A percentile compares a stretch with the other conserved stretches of the same genome.
These are phyloP conservation scores for Zelostemma sp. DNA, from an alignment of 1,140 invertebrate species.

Conservation along the genomic window DNA sequence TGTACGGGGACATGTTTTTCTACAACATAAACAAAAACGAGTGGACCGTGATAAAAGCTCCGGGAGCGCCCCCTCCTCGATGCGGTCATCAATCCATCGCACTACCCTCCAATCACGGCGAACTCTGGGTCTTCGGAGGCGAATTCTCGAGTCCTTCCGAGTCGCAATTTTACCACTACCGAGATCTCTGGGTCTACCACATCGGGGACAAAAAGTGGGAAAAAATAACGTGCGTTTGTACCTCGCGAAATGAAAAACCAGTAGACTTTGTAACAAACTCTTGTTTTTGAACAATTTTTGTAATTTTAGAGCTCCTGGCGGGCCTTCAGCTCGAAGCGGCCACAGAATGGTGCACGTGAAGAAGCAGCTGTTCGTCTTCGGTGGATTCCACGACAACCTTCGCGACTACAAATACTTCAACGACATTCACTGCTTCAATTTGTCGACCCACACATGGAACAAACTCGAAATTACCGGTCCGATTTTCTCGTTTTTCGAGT, in stretches of 20 bases:
- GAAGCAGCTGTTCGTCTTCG: conserved; percentile 88
- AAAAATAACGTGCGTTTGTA: conserved; percentile 79
- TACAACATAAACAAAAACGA: conserved; percentile 86
- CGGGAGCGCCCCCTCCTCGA: conserved; percentile 85
- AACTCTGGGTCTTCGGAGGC: conserved; percentile 91
- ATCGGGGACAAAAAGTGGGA: conserved; percentile 88
- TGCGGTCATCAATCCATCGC: conserved; percentile 89
- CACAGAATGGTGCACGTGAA: conserved; percentile 89
- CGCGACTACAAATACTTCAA: conserved; percentile 92
- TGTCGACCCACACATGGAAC: conserved; percentile 85
- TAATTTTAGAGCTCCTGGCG: conserved; percentile 75
- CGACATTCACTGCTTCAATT: conserved; percentile 87
- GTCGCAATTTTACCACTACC: conserved; percentile 94
- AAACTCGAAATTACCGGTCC: conserved; percentile 79
- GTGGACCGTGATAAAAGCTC: conserved; percentile 85
- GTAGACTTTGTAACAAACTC: too few relatives aligned
- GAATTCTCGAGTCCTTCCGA: conserved; percentile 92
- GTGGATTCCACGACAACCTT: conserved; percentile 92
- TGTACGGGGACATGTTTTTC: conserved; percentile 88
- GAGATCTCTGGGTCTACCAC: conserved; percentile 91
- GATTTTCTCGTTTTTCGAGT: conserved; percentile 10
- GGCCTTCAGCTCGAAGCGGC: conserved; percentile 88
- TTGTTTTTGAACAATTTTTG: too few relatives aligned
- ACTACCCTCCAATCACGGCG: conserved; percentile 79
- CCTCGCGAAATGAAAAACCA: conserved; percentile 8